A percentile compares a stretch with the other conserved stretches of the same genome.
phyloP scores from a whole-genome alignment of 2,888 invertebrate genomes.

The Caenorhabditis wallacei region DNA sequence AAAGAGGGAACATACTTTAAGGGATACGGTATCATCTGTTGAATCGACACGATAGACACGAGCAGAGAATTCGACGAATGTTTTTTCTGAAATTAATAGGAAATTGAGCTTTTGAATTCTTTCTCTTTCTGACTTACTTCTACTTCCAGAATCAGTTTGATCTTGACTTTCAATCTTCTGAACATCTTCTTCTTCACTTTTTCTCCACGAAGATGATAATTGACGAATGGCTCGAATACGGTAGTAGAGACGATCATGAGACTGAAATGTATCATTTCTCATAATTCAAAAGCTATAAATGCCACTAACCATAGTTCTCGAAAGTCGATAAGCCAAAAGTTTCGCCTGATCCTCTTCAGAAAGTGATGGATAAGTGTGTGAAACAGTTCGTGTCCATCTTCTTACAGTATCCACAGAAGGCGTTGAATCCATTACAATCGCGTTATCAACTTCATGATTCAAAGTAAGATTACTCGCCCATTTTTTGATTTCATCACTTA shows the following conservation, averaged over 20 bases:
- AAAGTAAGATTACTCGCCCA: slow-evolving; percentile 62
- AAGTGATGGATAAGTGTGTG: slow-evolving; percentile 72
- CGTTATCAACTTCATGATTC: slow-evolving; percentile 27
- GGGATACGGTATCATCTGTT: slow-evolving; percentile 60
- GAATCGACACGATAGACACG: slow-evolving; percentile 70
- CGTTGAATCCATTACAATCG: slow-evolving; percentile 59
- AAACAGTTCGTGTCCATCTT: slow-evolving; percentile 69
- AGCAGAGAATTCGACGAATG: slow-evolving; percentile 76
- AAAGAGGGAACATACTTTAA: slow-evolving; percentile 59
- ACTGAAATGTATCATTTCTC: slow-evolving; percentile 68
- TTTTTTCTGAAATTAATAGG: slow-evolving; percentile 66
- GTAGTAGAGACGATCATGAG: slow-evolving; percentile 86
- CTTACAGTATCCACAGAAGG: slow-evolving; percentile 61
- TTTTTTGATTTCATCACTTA: slow-evolving; percentile 63
- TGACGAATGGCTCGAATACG: slow-evolving; percentile 85
- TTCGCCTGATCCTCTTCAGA: slow-evolving; percentile 76
- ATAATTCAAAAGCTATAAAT: slow-evolving; percentile 68
- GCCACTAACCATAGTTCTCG: slow-evolving; percentile 84
- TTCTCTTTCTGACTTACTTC: slow-evolving; percentile 37
- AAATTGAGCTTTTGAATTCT: too few relatives aligned
- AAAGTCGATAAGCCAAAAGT: slow-evolving; percentile 86
- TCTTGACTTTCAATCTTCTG: slow-evolving; percentile 56
- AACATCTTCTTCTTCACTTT: slow-evolving; percentile 70
- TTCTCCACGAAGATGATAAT: slow-evolving; percentile 72
- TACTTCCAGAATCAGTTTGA: slow-evolving; percentile 43